phyloP scores from a whole-genome alignment of 2,797 vertebrate species.

The Phrynocephalus guinanensis region DNA sequence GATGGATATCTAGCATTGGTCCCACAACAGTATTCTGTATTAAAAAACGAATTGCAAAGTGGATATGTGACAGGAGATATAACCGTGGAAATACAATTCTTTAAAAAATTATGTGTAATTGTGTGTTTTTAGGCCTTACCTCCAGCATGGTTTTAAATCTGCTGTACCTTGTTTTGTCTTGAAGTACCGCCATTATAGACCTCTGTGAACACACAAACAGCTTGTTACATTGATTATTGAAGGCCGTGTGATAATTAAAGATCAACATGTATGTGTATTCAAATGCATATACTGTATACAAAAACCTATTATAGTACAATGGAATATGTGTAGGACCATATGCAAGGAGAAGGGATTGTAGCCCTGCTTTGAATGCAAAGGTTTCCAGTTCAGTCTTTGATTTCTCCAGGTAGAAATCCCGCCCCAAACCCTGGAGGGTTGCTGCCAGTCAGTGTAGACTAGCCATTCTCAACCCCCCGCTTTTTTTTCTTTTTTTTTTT shows the following conservation, averaged over 20 bases:
- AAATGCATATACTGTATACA: neutral
- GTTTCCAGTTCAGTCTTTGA: neutral
- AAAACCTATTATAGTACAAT: neutral
- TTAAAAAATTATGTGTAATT: neutral
- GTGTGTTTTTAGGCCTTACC: slow-evolving; percentile 74
- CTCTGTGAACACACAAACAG: slow-evolving; percentile 77
- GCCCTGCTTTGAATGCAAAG: neutral
- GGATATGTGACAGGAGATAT: slow-evolving; percentile 14
- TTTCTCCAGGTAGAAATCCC: neutral
- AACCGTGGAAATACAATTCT: neutral
- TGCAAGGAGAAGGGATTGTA: neutral
- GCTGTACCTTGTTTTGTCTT: slow-evolving; percentile 82
- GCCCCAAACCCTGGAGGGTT: too few relatives aligned
- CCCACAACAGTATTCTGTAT: slow-evolving; percentile 82
- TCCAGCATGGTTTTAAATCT: slow-evolving; percentile 85
- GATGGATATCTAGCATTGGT: slow-evolving; percentile 76
- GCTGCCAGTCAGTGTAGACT: too few relatives aligned
- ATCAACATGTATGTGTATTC: neutral
- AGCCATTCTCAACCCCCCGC: too few relatives aligned
- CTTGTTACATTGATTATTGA: slow-evolving; percentile 26
- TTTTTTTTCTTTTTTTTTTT: too few relatives aligned
- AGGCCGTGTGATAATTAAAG: neutral
- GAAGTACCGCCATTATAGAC: slow-evolving; percentile 87
- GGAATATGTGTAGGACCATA: neutral
- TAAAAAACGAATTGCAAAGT: slow-evolving; percentile 40